phyloP scores from a whole-genome alignment of 2,797 vertebrate genomes.

The Rhynchonycteris naso region DNA sequence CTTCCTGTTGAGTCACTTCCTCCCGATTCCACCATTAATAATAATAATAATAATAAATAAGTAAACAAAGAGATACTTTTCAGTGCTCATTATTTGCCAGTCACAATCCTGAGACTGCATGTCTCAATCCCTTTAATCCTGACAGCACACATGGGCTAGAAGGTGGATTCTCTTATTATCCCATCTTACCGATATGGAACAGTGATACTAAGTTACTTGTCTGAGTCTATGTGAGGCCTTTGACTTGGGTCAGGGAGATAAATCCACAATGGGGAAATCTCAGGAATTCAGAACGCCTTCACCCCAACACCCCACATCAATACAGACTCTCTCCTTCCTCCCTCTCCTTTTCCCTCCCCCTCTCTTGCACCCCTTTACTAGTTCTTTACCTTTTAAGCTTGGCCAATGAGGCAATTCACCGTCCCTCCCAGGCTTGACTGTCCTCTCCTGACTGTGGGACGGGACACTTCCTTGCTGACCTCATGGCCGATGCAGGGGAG shows the following conservation, averaged over 20 bases:
- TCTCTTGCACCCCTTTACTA: neutral
- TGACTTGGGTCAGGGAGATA: neutral
- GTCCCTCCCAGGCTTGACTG: neutral
- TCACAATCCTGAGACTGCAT: neutral
- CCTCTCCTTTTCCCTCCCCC: accelerated
- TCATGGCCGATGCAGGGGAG: neutral
- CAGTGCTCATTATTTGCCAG: neutral
- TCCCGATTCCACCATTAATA: neutral
- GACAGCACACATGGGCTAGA: too few relatives aligned
- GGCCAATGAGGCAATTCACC: neutral
- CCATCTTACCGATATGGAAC: neutral
- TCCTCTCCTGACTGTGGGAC: neutral
- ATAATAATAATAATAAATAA: neutral
- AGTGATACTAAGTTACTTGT: neutral
- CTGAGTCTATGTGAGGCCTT: neutral
- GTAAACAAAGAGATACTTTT: neutral
- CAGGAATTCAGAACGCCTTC: neutral
- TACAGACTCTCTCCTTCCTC: neutral
- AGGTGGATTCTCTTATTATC: neutral
- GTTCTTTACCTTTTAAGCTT: neutral
- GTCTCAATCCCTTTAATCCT: neutral
- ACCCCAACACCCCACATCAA: neutral
- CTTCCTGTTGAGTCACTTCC: neutral
- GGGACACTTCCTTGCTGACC: neutral
- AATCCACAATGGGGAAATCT: neutral